Evolutionary conservation across 2,113 vertebrate genomes (phyloP), one percentile per base, ranked within the genome.

Genomic region (Epinephelus lanceolatus): DNA sequence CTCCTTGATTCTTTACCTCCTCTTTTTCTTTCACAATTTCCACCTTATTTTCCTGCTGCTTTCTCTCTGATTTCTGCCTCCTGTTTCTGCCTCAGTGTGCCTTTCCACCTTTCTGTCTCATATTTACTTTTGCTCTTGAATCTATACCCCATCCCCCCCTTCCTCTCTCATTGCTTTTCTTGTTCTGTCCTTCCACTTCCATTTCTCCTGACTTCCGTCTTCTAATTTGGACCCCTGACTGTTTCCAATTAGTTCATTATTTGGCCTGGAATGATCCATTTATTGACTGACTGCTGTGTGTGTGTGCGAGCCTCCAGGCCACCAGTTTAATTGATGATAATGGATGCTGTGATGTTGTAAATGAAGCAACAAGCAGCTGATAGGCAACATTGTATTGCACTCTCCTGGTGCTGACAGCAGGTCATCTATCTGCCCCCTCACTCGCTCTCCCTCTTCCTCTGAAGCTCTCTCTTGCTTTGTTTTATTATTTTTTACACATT

Each of bases 311-410:
- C 49, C 55, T 75, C 42, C 37, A 47, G 56, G 40, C 70, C 59
- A 60, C 12, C 69, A 40, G 53, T 68, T 45, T 84, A 76, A 86
- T 71, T 85, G 80, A 89, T 86, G 76, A 70, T 91, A 82, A 89
- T 71, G 51, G 61, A 69, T 66, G 70, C 53, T 49, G 51, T 60
- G 63, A 72, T 79, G 84, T 45, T 79, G 23, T 67, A 86, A 81
- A 80, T 68, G 52, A 74, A 86, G 71, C 74, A 67, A 55, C 63
- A 14, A 51, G 59, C 68, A 81, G 74, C 78, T 70, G 51, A 62
- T 45, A 0, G 55, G 68, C 40, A 56, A 23, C 15, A 69, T 66
- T 70, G 59, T 69, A 72, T 72, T 52, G 33, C 15, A 4, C 3
- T 52, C 4, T 76, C 21, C 18, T 51, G 27, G 56, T 83, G 51